Base-by-base conservation (phyloP, 2,113 vertebrate species). In the Pangasianodon gigas region DNA sequence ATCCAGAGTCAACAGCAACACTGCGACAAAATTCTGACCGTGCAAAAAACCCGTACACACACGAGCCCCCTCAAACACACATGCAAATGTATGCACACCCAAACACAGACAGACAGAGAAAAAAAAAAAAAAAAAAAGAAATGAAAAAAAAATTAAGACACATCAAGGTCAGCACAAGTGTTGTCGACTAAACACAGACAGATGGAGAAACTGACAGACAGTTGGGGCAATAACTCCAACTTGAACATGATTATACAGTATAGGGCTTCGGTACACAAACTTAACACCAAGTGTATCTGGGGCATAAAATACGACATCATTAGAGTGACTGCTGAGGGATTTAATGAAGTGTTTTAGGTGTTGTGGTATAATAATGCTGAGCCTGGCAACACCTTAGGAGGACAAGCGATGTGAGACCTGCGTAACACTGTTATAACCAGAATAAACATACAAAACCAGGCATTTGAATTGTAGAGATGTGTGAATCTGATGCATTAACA, bases 1-100 rank as follows among this genome's bases (percentile, higher is more conserved):
- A 94, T 93, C 94, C 93, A 94, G 94, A 95, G 94, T 93, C 92
- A 94, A 93, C 92, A 92, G 94, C 93, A 88, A 93, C 69, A 89
- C 93, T 94, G 88, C 90, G 90, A 93, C 92, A 92, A 88, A 87
- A 90, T 89, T 86, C 89, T 89, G 92, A 44, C 90, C 79, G 91
- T 81, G 86, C 62, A 92, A 80, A 84, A 91, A 54, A 69, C 54
- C 90, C 52, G 84, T 81, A 88, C 77, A 84, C 82, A 86, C 84
- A 90, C 83, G 18, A 26, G 52, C 86, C 41, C 87, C 11, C 67
- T 11, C 41, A 62, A 58, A 83, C 88, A 6, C 71, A 77, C 32
- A 44, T 44, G 60, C 14, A 71, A 24, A 60, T 16, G 56, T 46
- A 65, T 32, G 44, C 67, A 48, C 26, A 88, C 74, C 46, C 79